phyloP scores from a whole-genome alignment of 2,113 vertebrate species.

The Collichthys lucidus region DNA sequence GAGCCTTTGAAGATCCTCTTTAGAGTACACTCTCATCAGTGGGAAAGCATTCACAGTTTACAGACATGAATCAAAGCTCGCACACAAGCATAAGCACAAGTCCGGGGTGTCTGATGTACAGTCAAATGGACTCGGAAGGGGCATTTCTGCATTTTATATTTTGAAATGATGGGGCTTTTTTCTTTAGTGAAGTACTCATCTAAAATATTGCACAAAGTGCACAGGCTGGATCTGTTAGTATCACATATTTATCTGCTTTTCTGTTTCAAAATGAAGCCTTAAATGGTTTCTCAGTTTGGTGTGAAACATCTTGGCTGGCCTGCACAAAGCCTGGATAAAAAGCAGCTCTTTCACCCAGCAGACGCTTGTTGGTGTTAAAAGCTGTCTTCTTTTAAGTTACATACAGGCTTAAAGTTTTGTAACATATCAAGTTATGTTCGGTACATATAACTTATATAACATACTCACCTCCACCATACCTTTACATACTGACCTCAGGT shows the following conservation, averaged over 20 bases:
- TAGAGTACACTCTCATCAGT: constrained; percentile 44
- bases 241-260: too few species aligned
- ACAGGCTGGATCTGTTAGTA: neutral
- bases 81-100: constrained; percentile 23
- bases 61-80: constrained; percentile 49
- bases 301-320: neutral
- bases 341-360: too few species aligned
- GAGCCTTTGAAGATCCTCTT: constrained; percentile 55
- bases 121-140: constrained; percentile 31
- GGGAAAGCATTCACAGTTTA: constrained; percentile 39
- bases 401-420: too few species aligned
- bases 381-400: too few species aligned
- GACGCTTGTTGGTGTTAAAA: too few species aligned
- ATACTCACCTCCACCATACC: too few species aligned
- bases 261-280: neutral
- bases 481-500: too few species aligned
- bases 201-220: neutral
- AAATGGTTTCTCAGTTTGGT: neutral
- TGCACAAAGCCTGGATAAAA: neutral
- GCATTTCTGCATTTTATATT: neutral
- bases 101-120: constrained; percentile 30
- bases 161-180: constrained; percentile 10
- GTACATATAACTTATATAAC: too few species aligned
- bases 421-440: too few species aligned
- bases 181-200: neutral